Evolutionary conservation across 2,797 vertebrate species (phyloP).

Genomic region (Tangara arthus): DNA sequence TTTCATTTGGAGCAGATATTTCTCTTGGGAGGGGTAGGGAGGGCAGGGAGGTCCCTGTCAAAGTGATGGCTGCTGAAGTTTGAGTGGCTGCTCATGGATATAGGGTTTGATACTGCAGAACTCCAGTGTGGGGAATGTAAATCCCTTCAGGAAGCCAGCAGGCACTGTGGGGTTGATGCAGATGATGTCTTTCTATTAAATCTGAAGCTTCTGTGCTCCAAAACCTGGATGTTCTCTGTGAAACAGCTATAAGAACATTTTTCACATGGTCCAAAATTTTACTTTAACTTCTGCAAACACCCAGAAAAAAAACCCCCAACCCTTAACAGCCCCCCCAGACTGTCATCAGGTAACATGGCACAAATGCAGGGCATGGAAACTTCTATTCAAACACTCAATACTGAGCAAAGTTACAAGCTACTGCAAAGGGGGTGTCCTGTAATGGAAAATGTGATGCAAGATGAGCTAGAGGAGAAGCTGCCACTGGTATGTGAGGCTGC

Average conservation of each 20-base stretch:
- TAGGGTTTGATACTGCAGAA: neutral
- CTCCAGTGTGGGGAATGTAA: neutral
- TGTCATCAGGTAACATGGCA: neutral
- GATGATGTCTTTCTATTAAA: neutral
- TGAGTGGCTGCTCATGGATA: neutral
- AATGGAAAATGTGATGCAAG: slow-evolving; percentile 12
- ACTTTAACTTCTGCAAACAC: neutral
- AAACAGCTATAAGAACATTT: neutral
- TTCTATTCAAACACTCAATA: neutral
- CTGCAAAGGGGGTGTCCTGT: neutral
- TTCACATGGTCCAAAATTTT: neutral
- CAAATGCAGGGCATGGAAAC: neutral
- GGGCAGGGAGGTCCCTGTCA: neutral
- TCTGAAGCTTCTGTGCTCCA: neutral
- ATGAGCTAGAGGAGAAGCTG: neutral
- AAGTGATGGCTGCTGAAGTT: neutral
- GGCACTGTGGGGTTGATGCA: neutral
- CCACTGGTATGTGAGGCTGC: neutral
- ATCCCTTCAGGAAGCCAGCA: neutral
- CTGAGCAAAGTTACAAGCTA: neutral
- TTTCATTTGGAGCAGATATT: slow-evolving; percentile 14
- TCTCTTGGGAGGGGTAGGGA: neutral
- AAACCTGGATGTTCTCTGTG: neutral
- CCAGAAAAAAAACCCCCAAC: accelerated
- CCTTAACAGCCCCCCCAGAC: accelerated